Conservation (phyloP, 1,140 invertebrate genomes). For the Aphaenogaster ashmeadi region DNA sequence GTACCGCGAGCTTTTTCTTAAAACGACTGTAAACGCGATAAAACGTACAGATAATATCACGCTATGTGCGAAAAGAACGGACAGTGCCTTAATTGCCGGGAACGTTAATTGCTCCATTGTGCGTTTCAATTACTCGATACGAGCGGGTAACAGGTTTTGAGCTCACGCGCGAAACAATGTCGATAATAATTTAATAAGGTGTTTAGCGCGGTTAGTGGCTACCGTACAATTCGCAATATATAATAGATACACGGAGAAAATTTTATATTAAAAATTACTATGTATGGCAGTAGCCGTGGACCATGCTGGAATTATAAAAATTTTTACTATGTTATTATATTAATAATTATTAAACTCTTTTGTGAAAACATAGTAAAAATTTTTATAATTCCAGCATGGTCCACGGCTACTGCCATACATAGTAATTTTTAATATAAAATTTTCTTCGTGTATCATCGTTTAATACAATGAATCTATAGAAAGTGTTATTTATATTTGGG, state of each 20-base stretch:
- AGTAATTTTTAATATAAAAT: too few relatives aligned
- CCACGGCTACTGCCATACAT: too few relatives aligned
- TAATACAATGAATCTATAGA: not conserved
- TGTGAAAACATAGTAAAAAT: too few relatives aligned
- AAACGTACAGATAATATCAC: slow-evolving; percentile 49
- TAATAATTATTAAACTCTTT: too few relatives aligned
- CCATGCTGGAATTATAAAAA: too few relatives aligned
- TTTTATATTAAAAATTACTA: too few relatives aligned
- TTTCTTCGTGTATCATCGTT: slow-evolving; percentile 8
- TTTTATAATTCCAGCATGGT: too few relatives aligned
- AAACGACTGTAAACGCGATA: slow-evolving; percentile 1
- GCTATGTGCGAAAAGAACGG: slow-evolving; percentile 61
- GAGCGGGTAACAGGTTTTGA: slow-evolving; percentile 22
- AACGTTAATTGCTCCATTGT: slow-evolving; percentile 64
- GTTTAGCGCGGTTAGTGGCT: slow-evolving; percentile 30
- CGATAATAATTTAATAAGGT: slow-evolving; percentile 56
- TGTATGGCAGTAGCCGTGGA: too few relatives aligned
- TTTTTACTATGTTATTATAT: too few relatives aligned
- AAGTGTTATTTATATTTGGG: not conserved
- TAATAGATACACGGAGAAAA: too few relatives aligned
- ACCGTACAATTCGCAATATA: not conserved
- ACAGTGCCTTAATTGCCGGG: slow-evolving; percentile 55
- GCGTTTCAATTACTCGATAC: slow-evolving; percentile 50
- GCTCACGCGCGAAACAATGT: slow-evolving; percentile 27
- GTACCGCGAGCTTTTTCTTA: not conserved